A percentile compares a stretch with the other conserved stretches of the same genome.
Conservation (phyloP, 1,140 invertebrate genomes). For the Rhagoletis zephyria region DNA sequence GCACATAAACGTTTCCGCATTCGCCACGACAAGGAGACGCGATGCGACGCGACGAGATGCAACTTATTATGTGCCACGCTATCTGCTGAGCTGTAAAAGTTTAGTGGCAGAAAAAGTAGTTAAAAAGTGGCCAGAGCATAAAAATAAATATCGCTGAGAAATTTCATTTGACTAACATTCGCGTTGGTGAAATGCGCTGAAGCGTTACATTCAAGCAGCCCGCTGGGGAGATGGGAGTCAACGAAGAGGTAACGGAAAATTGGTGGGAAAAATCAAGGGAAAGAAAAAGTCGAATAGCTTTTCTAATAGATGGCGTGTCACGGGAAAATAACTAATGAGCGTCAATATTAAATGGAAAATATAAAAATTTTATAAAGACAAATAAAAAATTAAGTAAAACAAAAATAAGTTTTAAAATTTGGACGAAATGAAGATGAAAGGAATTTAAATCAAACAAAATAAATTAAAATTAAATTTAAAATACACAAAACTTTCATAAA, state of each 20-base stretch:
- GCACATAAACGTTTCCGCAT: conserved; percentile 44
- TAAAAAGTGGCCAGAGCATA: conserved; percentile 25
- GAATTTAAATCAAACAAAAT: too few relatives aligned
- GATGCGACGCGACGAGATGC: not conserved
- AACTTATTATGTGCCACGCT: conserved; percentile 7
- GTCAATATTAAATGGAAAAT: too few relatives aligned
- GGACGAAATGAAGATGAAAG: too few relatives aligned
- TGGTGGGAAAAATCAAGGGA: not conserved
- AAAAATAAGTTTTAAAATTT: too few relatives aligned
- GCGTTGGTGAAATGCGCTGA: not conserved
- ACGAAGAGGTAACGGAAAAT: not conserved
- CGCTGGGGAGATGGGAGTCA: not conserved
- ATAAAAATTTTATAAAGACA: too few relatives aligned
- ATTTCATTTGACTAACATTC: conserved; percentile 10
- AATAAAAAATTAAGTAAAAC: too few relatives aligned
- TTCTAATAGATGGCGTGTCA: too few relatives aligned
- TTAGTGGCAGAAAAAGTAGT: conserved; percentile 15
- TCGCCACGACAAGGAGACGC: not conserved
- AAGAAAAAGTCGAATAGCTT: too few relatives aligned
- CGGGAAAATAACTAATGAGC: too few relatives aligned
- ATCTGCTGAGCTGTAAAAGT: not conserved
- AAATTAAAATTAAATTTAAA: too few relatives aligned
- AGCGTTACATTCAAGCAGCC: not conserved
- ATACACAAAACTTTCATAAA: too few relatives aligned
- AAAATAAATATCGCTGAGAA: conserved; percentile 32